Conservation (phyloP, 1,140 invertebrate genomes). For the Megathymus violae region DNA sequence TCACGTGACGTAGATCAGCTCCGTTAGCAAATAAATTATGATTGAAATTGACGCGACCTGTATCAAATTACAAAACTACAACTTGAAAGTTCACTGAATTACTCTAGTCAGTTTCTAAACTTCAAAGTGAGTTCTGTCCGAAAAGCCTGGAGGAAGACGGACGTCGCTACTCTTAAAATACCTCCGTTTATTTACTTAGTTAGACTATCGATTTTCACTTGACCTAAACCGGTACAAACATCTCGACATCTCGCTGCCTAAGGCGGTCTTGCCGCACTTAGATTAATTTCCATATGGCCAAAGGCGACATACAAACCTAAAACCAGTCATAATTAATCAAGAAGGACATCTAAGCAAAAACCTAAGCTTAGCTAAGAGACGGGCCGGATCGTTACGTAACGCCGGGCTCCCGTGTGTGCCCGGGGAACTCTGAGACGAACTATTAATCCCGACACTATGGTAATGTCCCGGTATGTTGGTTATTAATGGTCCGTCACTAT, state of each 20-base stretch:
- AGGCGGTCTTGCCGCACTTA: background rate
- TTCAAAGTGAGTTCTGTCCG: background rate
- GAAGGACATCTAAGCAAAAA: conserved; percentile 11
- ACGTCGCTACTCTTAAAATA: too few relatives aligned
- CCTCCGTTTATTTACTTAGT: too few relatives aligned
- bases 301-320: conserved; percentile 6
- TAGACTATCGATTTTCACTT: too few relatives aligned
- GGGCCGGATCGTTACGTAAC: conserved; percentile 1
- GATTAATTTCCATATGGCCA: conserved; percentile 1
- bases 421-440: conserved; percentile 13
- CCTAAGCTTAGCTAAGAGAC: conserved; percentile 1
- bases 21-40: background rate
- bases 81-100: too few relatives aligned
- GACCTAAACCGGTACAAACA: too few relatives aligned
- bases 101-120: too few relatives aligned
- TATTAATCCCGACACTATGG: conserved; percentile 27
- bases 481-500: conserved; percentile 16
- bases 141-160: too few relatives aligned
- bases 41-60: background rate
- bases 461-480: conserved; percentile 20
- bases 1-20: conserved; percentile 8
- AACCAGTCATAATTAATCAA: conserved; percentile 22
- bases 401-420: background rate
- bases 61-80: too few relatives aligned
- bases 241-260: too few relatives aligned